These are phyloP conservation scores for Phaedon cochleariae DNA, from an alignment of 2,888 invertebrate species.

Conservation along the genomic window DNA sequence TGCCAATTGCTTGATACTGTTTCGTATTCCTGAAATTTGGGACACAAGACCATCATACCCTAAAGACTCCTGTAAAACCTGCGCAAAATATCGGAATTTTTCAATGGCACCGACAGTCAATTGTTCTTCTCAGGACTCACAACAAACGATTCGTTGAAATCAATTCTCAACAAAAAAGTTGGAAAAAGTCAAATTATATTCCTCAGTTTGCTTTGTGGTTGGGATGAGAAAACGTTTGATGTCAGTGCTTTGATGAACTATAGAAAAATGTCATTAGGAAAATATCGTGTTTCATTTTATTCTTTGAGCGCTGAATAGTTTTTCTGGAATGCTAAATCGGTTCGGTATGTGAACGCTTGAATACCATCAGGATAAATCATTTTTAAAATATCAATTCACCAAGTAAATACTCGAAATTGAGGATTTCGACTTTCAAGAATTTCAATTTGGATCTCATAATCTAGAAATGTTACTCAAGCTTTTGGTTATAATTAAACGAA, in stretches of 20 bases:
- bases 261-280: background rate
- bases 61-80: background rate
- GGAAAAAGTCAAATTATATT: no score
- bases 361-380: background rate
- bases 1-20: background rate
- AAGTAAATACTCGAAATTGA: no score
- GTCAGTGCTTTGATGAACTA: background rate
- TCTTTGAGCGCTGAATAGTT: background rate
- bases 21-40: constrained; percentile 12
- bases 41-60: constrained; percentile 10
- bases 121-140: background rate
- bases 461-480: no score
- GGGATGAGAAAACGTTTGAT: background rate
- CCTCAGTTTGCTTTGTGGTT: no score
- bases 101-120: background rate
- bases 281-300: background rate
- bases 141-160: no score
- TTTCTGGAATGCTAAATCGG: background rate
- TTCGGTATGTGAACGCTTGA: background rate
- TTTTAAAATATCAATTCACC: background rate
- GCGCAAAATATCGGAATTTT: background rate
- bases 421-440: no score
- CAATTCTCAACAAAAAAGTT: no score
- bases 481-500: no score
- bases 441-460: no score